Evolutionary conservation across 1,140 invertebrate genomes (phyloP).

Genomic region (Dendrolimus kikuchii): DNA sequence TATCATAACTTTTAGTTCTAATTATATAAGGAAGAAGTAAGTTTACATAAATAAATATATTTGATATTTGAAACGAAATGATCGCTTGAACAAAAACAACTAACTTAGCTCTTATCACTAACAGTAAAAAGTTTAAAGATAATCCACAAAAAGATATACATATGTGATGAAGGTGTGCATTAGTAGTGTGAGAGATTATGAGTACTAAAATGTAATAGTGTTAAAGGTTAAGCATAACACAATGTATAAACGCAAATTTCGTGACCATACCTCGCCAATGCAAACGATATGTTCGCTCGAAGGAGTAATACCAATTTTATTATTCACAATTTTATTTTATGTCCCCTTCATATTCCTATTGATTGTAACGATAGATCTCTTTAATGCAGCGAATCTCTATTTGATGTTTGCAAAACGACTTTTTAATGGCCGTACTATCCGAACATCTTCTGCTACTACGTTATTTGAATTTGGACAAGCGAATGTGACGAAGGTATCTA

Average conservation of each 20-base stretch:
- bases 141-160: too few relatives aligned
- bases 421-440: constrained; percentile 18
- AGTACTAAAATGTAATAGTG: too few relatives aligned
- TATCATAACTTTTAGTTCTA: too few relatives aligned
- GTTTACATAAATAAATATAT: too few relatives aligned
- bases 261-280: constrained; percentile 15
- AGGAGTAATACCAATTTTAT: constrained; percentile 44
- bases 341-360: constrained; percentile 27
- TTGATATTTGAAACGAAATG: too few relatives aligned
- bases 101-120: too few relatives aligned
- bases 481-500: constrained; percentile 11
- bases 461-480: constrained; percentile 8
- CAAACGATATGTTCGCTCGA: constrained; percentile 28
- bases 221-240: too few relatives aligned
- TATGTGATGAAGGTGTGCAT: too few relatives aligned
- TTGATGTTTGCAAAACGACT: constrained; percentile 23
- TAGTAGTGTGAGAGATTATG: background rate
- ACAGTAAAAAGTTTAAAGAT: too few relatives aligned
- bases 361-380: constrained; percentile 30
- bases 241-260: constrained; percentile 3
- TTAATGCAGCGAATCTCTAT: constrained; percentile 32
- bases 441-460: background rate
- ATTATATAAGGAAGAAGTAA: too few relatives aligned
- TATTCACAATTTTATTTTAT: constrained; percentile 53
- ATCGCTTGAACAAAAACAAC: too few relatives aligned